Evolutionary conservation across 1,140 invertebrate genomes (phyloP), one percentile per base, ranked within the genome.

Genomic region (Battus philenor): DNA sequence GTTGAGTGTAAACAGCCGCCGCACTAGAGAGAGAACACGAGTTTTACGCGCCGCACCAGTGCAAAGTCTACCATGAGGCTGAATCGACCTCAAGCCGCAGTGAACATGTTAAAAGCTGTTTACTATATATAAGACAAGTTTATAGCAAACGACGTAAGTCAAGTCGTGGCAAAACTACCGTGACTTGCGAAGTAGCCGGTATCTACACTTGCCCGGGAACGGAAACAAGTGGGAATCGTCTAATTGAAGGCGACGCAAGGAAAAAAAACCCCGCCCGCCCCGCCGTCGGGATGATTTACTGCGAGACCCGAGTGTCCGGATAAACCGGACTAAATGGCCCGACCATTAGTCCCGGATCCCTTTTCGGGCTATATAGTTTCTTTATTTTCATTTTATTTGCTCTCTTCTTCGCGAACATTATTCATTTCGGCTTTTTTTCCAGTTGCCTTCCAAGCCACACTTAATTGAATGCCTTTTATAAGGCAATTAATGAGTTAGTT

Each of bases 331-430:
- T 58, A 54, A 58, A 55, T 50, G 47, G 44, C 47, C 34, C 51
- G 49, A 55, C 51, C 58, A 65, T 62, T 64, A 68, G 65, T 55
- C 43, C 17, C 16, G 26, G 47, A 56, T 59, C 53, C 51, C 54
- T 53, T 52, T 48, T 47, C 46, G 47, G 38, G 44, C 48, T 44
- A 51, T 49, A 26, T 39, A 39, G 36, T 52, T 52, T 44, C 48
- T 50, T 63, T 57, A 57, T 59, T 68, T 59, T 54, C 59, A 57
- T 61, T 64, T 68, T 58, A 53, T 55, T 50, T 47, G 26, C 10
- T 49, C 20, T 11, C 50, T 53, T 41, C 44, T 39, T 44, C 33
- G 29, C 9, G 44, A 24, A 43, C 45, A 48, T 47, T 41, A 47
- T 26, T 51, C 32, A 47, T 41, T 39, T 20, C 6, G 18, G 6